Base-by-base conservation (phyloP, 2,888 invertebrate genomes). In the Gandaritis pyraliata region DNA sequence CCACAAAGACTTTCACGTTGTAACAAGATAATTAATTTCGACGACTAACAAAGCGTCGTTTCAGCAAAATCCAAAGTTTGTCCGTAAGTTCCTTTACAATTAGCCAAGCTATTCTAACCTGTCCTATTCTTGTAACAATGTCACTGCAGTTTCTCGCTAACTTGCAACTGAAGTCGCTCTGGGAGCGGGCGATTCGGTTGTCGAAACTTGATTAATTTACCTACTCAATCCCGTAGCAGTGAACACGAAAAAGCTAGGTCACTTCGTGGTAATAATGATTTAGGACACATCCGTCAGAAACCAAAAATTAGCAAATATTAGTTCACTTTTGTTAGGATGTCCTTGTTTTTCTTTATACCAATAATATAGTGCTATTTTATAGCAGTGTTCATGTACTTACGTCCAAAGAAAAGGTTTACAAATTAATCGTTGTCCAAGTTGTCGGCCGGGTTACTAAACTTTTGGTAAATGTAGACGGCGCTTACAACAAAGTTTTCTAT, bases 201-300 rank as follows among this genome's bases (percentile, higher is more conserved):
- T 70, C 68, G 65, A 70, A 70, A 68, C 70, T 70, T 68, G 70
- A 70, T 68, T 68, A 70, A 70, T 66, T 68, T 70, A 64, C 68
- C 62, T 59, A 65, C 64, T 57, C 59, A 52, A 66, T 48, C 61
- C 58, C 58, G 58, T 57, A 12, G 15, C 39, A 52, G 46, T 43
- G 11, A 41, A 47, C 52, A 58, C 50, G 49, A 58, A n/a, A 50
- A 39, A 39, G 60, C 56, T 51, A 13, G 46, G 30, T 47, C 23
- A 29, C 33, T 57, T 23, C 12, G 13, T n/a, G n/a, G n/a, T n/a
- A n/a, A 6, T 11, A 16, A 33, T 29, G 6, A 29, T 6, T 29
- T 2, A 4, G 29, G 29, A 29, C 4, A 29, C 6, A n/a, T 29
- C 2, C 29, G 29, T 29, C 29, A 29, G 6, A n/a, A n/a, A n/a